phyloP scores from a whole-genome alignment of 2,113 vertebrate species.

The Psammodynastes pulverulentus region DNA sequence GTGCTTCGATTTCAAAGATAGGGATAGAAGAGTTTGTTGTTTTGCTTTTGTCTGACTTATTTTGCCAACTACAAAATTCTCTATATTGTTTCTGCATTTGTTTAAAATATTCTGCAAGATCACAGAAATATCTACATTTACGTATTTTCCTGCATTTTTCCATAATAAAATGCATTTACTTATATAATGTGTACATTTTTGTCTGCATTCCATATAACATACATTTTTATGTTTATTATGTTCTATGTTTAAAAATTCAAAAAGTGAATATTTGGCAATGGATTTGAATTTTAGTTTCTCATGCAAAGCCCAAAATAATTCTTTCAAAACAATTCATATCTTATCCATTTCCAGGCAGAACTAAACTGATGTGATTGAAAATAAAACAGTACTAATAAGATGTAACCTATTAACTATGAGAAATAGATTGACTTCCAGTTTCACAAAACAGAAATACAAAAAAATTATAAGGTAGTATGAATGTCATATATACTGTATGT shows the following conservation, averaged over 20 bases:
- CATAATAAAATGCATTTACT: neutral
- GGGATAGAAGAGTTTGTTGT: neutral
- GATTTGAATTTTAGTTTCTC: neutral
- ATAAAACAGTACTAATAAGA: neutral
- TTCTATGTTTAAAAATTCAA: neutral
- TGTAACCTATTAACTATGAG: neutral
- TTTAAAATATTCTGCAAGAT: neutral
- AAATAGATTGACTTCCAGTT: slow-evolving; percentile 25
- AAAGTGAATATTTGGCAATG: neutral
- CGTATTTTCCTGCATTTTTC: neutral
- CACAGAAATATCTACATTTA: neutral
- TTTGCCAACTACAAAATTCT: neutral
- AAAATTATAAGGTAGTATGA: neutral
- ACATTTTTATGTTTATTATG: neutral
- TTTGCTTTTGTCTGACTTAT: neutral
- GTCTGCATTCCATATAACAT: neutral
- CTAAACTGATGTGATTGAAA: neutral
- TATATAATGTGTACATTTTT: neutral
- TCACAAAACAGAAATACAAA: slow-evolving; percentile 7
- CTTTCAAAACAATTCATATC: neutral
- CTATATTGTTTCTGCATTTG: neutral
- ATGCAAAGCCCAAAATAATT: neutral
- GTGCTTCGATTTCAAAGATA: neutral
- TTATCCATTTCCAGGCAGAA: neutral
- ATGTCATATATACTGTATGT: neutral